Conservation (phyloP, 2,113 vertebrate species). For the Crotalus horridus region DNA sequence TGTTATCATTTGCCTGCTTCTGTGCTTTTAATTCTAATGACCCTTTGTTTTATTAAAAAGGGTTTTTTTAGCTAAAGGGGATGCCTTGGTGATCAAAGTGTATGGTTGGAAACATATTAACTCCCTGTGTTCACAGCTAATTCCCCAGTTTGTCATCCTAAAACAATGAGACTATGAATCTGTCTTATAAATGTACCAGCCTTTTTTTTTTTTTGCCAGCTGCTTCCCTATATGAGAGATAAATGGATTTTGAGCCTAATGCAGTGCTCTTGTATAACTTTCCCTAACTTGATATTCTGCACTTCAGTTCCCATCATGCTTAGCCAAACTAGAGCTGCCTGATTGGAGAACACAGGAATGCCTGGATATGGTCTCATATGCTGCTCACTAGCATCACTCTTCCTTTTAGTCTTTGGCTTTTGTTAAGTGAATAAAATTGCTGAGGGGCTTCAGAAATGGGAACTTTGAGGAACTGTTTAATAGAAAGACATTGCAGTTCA, state of each 20-base stretch:
- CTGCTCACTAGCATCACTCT: background rate
- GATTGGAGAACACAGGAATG: background rate
- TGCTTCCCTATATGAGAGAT: background rate
- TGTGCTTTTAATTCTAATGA: constrained; percentile 29
- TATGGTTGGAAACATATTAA: constrained; percentile 6
- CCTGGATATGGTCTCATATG: background rate
- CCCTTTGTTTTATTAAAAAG: constrained; percentile 33
- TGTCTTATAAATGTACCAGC: background rate
- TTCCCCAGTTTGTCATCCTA: background rate
- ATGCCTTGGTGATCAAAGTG: constrained; percentile 1
- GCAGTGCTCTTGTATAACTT: background rate
- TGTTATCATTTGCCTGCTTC: constrained; percentile 7
- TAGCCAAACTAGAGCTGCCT: background rate
- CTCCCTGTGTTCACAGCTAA: constrained; percentile 2
- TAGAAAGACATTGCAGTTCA: background rate
- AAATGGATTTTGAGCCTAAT: background rate
- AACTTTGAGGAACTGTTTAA: background rate
- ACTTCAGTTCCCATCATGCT: background rate
- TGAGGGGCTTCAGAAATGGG: background rate
- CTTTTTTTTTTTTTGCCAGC: background rate
- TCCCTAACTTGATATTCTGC: background rate
- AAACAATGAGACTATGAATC: background rate
- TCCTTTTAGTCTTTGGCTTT: background rate
- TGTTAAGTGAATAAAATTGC: background rate
- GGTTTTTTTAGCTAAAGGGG: constrained; percentile 11